phyloP scores from a whole-genome alignment of 2,113 vertebrate genomes.

The Eulacestoma nigropectus region DNA sequence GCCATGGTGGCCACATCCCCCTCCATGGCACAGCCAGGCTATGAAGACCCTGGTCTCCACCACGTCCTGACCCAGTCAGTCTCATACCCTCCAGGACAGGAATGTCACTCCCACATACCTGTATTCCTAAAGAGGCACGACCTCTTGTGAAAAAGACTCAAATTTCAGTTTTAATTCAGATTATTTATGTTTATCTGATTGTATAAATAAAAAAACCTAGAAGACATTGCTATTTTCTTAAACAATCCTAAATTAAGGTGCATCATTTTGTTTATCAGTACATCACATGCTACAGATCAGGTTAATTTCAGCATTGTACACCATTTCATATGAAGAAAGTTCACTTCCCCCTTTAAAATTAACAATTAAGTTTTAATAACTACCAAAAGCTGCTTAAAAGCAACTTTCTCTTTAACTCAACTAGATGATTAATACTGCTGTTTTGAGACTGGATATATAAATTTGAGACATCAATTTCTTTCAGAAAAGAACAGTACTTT shows the following conservation, averaged over 20 bases:
- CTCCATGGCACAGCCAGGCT: not conserved
- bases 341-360: not conserved
- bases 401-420: not conserved
- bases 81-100: not conserved
- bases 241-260: not conserved
- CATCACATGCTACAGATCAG: not conserved
- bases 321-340: not conserved
- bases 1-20: rapidly evolving
- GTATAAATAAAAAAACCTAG: not conserved
- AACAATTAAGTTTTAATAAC: not conserved
- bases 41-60: rapidly evolving
- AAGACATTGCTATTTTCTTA: not conserved
- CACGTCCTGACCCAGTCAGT: not conserved
- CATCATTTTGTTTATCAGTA: not conserved
- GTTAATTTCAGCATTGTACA: not conserved
- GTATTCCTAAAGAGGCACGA: not conserved
- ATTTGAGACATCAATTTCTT: not conserved
- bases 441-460: not conserved
- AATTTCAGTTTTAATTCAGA: not conserved
- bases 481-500: not conserved
- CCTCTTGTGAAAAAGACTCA: not conserved
- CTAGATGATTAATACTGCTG: not conserved
- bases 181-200: not conserved
- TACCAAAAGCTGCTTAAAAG: not conserved
- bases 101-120: not conserved